Percentiles rank a stretch among this genome's conserved stretches.
phyloP scores from a whole-genome alignment of 2,113 vertebrate species.

The Polyodon spathula region DNA sequence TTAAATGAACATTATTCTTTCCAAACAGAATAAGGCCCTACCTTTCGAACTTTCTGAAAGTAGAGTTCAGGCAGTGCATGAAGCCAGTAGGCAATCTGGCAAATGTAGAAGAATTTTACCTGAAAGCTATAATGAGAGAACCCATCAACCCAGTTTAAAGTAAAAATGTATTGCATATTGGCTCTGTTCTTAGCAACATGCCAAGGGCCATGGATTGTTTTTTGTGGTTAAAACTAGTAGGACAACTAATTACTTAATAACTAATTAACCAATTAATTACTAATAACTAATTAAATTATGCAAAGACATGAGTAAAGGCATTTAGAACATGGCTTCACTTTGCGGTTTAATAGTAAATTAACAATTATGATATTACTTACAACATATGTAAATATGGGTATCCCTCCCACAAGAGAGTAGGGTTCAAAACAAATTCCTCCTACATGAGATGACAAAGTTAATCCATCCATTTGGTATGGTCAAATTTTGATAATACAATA shows the following conservation, averaged over 20 bases:
- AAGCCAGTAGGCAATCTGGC: slow-evolving; percentile 78
- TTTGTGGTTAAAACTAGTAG: too few species aligned
- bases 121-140: slow-evolving; percentile 54
- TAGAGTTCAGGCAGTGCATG: slow-evolving; percentile 71
- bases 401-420: slow-evolving; percentile 66
- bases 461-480: slow-evolving; percentile 10
- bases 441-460: slow-evolving; percentile 27
- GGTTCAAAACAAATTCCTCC: slow-evolving; percentile 69
- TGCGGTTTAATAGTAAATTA: neutral
- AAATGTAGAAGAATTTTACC: slow-evolving; percentile 81
- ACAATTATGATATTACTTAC: slow-evolving; percentile 46
- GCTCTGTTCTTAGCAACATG: too few species aligned
- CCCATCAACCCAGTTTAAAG: slow-evolving; percentile 24
- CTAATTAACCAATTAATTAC: too few species aligned
- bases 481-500: too few species aligned
- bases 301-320: too few species aligned
- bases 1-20: too few species aligned
- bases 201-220: too few species aligned
- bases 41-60: slow-evolving; percentile 73
- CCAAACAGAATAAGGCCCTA: too few species aligned
- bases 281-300: too few species aligned
- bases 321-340: too few species aligned
- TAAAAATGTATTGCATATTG: neutral
- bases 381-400: slow-evolving; percentile 69
- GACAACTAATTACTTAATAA: too few species aligned